Evolutionary conservation across 2,113 vertebrate genomes (phyloP).

Genomic region (Lipotes vexillifer): DNA sequence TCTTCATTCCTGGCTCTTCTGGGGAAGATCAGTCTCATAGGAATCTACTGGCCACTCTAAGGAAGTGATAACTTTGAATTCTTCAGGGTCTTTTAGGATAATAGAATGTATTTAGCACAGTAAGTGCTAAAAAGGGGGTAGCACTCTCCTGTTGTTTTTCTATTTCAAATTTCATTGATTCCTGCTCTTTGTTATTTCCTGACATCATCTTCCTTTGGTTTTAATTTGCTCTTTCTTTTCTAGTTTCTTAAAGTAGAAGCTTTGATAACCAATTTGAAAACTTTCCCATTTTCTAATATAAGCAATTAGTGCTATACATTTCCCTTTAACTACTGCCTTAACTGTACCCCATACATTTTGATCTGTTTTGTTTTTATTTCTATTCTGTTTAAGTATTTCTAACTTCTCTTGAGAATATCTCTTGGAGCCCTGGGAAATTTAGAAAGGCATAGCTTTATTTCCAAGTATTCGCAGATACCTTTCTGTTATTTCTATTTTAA

Average conservation of each 20-base stretch:
- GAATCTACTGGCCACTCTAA: not conserved
- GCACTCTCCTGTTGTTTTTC: not conserved
- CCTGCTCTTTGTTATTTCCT: not conserved
- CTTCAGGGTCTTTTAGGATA: not conserved
- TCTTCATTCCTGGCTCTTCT: not conserved
- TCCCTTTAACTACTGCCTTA: not conserved
- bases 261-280: not conserved
- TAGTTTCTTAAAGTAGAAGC: not conserved
- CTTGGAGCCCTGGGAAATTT: not conserved
- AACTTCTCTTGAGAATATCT: not conserved
- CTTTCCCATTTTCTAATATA: not conserved
- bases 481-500: not conserved
- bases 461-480: not conserved
- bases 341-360: not conserved
- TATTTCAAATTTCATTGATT: not conserved
- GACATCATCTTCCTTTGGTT: not conserved
- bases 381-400: not conserved
- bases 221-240: not conserved
- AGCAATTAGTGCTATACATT: not conserved
- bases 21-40: not conserved
- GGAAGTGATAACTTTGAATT: not conserved
- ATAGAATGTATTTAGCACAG: not conserved
- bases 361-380: not conserved
- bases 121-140: not conserved
- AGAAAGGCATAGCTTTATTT: not conserved